These are phyloP conservation scores for Ceryle rudis DNA, from an alignment of 2,797 vertebrate species.

Conservation along the genomic window DNA sequence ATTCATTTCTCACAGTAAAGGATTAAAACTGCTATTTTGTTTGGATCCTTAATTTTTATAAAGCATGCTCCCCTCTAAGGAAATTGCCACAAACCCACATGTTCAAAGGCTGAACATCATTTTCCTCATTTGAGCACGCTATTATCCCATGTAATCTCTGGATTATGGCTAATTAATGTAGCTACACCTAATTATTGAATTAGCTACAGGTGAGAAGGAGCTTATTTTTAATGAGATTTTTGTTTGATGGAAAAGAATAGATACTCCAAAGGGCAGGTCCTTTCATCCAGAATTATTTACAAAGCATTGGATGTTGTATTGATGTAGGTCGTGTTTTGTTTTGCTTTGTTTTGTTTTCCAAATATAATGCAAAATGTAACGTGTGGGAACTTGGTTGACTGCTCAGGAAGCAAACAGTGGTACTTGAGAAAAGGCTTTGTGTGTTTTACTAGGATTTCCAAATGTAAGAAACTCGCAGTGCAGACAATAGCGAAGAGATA, in stretches of 20 bases:
- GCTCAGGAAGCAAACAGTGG: background rate
- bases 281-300: background rate
- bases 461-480: background rate
- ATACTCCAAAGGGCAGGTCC: background rate
- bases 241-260: background rate
- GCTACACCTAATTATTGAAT: conserved; percentile 27
- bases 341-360: background rate
- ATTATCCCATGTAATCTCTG: conserved; percentile 39
- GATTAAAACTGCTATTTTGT: background rate
- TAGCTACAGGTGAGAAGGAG: conserved; percentile 37
- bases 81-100: background rate
- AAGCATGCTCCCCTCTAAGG: background rate
- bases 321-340: background rate
- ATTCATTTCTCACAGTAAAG: background rate
- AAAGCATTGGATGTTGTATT: background rate
- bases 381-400: background rate
- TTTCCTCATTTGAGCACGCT: conserved; percentile 25
- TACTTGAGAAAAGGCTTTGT: conserved; percentile 47
- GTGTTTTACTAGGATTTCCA: conserved; percentile 19
- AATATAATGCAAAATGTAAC: background rate
- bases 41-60: background rate
- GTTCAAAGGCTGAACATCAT: background rate
- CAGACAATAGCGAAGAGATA: background rate
- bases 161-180: conserved; percentile 55
- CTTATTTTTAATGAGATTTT: conserved; percentile 56